Base-by-base conservation (phyloP, 2,888 invertebrate species). In the Temnothorax rugatulus region DNA sequence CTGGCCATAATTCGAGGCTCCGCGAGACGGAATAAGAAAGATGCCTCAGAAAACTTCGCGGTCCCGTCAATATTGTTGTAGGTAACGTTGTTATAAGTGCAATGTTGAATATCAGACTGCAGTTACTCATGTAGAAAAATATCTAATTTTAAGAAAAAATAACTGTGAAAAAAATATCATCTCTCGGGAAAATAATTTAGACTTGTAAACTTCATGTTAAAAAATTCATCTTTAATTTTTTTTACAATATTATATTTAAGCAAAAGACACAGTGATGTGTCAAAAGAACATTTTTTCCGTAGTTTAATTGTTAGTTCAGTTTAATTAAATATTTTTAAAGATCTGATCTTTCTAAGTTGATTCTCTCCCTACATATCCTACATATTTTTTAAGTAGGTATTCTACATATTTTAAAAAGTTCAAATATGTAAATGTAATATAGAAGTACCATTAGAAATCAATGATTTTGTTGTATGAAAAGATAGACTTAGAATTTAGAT, bases 11-110 rank as follows among this genome's bases (percentile, higher is more conserved):
- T 86, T 79, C 81, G 82, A 69, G 64, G 34, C 64, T 21, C 59
- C 61, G 64, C 25, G 25, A 54, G 44, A 64, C 52, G 63, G 83
- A 85, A 86, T 82, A 86, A 34, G 74, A 73, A 90, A 83, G 59
- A 68, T 52, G 38, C 4, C 52, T 59, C 38, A 61, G 15, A 84
- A 84, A 87, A 82, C 61, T 74, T 34, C 41, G 63, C 66, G 52
- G 52, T 75, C 15, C 47, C 66, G 54, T 77, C 73, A 84, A 84
- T 86, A 83, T 86, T 66, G 71, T 68, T n/a, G 34, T 21, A 47
- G 34, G 59, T 59, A 74, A 79, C 8, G 34, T 38, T 81, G 38
- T 77, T 77, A 74, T 38, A 81, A 44, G 21, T 77, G 52, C 74
- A 79, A 59, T 47, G 57, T 75, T 13, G 76, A 59, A 59, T 75